Evolutionary conservation across 2,797 vertebrate genomes (phyloP), one percentile per base, ranked within the genome.

Genomic region (Margarornis squamiger): DNA sequence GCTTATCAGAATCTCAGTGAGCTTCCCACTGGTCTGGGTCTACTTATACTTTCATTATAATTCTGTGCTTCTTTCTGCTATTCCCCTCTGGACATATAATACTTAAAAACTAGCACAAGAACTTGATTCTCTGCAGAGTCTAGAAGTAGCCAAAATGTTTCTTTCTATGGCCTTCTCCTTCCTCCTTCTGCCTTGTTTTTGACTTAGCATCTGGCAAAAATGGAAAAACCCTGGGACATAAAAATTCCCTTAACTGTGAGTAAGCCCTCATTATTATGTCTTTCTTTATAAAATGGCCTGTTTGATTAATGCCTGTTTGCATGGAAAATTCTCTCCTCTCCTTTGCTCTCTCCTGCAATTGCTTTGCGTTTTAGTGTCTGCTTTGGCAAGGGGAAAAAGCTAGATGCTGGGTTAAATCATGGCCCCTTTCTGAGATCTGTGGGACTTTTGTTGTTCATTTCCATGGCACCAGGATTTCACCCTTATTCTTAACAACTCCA

Each of bases 211-310:
- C 82, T 96, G 90, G 79, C 70, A 94, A 88, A 96, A 95, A 51
- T 92, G 93, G 83, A 95, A 93, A 92, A 95, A 89, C 51, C 41
- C 30, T 68, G 5, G 86, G 72, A 96, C 75, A 91, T 65, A 94
- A 96, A 93, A 96, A 94, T 89, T 91, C 80, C 77, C 91, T 90
- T 79, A 87, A 86, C 79, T 92, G 90, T 96, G 87, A 96, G 91
- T 91, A 95, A 96, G 89, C 71, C 48, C n/a, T 92, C 71, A 30
- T 90, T 93, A 95, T 72, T 84, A 62, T 68, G 67, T 79, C 90
- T 63, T 68, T 65, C 67, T 52, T 86, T 57, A 82, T 70, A 82
- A 96, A 95, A 76, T 51, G 38, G 52, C 34, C 79, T 54, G 73
- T 84, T 92, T 90, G 93, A 86, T 95, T 96, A 94, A 96, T 66